Base-by-base conservation (phyloP, 2,797 vertebrate genomes). In the Coccyzus lansbergi region DNA sequence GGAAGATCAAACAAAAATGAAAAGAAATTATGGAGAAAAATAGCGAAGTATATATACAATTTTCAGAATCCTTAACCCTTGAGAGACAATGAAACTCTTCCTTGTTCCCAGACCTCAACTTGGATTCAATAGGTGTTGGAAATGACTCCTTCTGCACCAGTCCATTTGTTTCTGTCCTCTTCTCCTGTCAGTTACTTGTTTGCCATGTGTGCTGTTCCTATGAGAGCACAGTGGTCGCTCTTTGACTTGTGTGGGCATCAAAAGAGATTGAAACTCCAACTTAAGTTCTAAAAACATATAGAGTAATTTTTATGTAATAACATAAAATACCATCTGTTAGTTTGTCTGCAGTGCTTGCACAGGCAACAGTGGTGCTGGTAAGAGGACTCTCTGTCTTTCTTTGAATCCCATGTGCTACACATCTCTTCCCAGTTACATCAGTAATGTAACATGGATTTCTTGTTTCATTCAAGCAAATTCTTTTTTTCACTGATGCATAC, bases 161-260 rank as follows among this genome's bases (percentile, higher is more conserved):
- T 44, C 20, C n/a, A 10, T 69, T 65, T 65, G 58, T 72, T 76
- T 31, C 48, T 63, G 9, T 53, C 26, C 55, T 53, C 7, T 58
- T 92, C 15, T 82, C 18, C 59, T 48, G 12, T 18, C 40, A 42
- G 12, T 42, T 90, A 40, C 34, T 89, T 42, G 6, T 80, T 91
- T 85, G 81, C 65, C 12, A 24, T 13, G 9, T 13, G 7, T 60
- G 21, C 31, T 72, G 21, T 10, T 93, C 34, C 33, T 91, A 3
- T 8, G 28, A 56, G 25, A 86, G 40, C 44, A 80, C 34, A 53
- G 10, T 25, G 15, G 5, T 62, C 22, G 29, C 40, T 59, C 58
- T 79, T 67, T 62, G 2, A 49, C 4, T 76, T 2, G 0, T 28
- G 6, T 0, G 2, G 12, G 4, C 1, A 1, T 71, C 36, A 85